Percentiles rank a stretch among this genome's conserved stretches.
Conservation (phyloP, 2,797 vertebrate genomes). For the Tenualosa thibaudeaui region DNA sequence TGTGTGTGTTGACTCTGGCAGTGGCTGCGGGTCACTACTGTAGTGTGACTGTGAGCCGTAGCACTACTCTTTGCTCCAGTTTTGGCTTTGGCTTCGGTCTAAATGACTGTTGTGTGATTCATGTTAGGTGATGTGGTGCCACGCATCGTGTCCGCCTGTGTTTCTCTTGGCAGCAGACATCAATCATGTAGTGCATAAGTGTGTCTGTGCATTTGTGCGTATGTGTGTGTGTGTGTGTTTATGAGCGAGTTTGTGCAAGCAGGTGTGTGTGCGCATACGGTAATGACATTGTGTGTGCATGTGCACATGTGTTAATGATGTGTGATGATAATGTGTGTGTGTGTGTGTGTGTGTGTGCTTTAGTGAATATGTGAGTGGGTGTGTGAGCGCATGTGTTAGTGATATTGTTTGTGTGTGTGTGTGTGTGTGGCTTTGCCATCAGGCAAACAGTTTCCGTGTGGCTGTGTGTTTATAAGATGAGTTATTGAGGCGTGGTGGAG, state of each 20-base stretch:
- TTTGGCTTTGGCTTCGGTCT: too few species aligned
- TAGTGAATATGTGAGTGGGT: not conserved
- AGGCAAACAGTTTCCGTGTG: not conserved
- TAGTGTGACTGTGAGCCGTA: not conserved
- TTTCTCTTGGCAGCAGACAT: slow-evolving; percentile 23
- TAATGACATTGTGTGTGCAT: not conserved
- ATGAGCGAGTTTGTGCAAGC: not conserved
- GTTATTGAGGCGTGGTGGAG: slow-evolving; percentile 14
- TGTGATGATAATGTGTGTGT: not conserved
- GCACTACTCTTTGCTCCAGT: not conserved
- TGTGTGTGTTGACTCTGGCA: not conserved
- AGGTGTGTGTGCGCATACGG: not conserved
- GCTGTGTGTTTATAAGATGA: slow-evolving; percentile 8
- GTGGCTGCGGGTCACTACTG: too few species aligned
- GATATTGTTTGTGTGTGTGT: not conserved
- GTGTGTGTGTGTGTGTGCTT: slow-evolving; percentile 2
- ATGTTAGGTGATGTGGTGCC: slow-evolving; percentile 13
- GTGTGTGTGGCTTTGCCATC: not conserved
- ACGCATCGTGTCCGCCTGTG: not conserved
- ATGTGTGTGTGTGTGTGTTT: slow-evolving; percentile 4
- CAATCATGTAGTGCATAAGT: not conserved
- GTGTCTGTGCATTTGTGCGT: not conserved
- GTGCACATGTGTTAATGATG: not conserved
- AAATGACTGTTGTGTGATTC: not conserved
- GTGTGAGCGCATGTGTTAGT: not conserved